Base-by-base conservation (phyloP, 2,888 invertebrate species). In the Crioceris asparagi region DNA sequence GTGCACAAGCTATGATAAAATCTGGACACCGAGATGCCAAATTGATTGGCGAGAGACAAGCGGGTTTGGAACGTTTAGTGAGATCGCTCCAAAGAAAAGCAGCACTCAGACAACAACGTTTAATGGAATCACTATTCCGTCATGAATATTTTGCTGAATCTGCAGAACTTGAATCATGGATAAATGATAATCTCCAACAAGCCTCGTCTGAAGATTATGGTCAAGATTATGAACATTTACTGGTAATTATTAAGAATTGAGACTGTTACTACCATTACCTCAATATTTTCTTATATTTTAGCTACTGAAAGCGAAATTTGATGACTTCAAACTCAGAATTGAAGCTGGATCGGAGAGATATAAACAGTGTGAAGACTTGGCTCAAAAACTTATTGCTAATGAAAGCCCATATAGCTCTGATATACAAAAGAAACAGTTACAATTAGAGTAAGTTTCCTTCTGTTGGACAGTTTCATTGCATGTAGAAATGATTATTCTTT, bases 191-290 rank as follows among this genome's bases (percentile, higher is more conserved):
- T 59, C 77, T 85, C 55, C 83, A 86, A 34, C 80, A 83, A 0
- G 92, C 93, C 1, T 81, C 83, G 33, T 86, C 85, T 38, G 92
- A 93, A 55, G 94, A 94, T 60, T 93, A 88, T 54, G 94, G 94
- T 0, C 87, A 87, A 60, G 94, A 96, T 62, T 93, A 84, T 54
- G 91, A 92, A 54, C 92, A 92, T 66, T 64, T 92, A 34, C 60
- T 86, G 66, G 79, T 86, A 52, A 57, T 57, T 48, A 6, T 21
- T 10, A 21, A 10, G 0, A 25, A 36, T 2, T 14, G 14, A 5
- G 11, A 17, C 23, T 16, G 7, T 17, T 36, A 16, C n/a, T 4
- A 17, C 30, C 2, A 12, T 11, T 17, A 8, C 10, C 5, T 12
- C 11, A 32, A 15, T 38, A 16, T 34, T 38, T 35, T 12, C 41